phyloP scores from a whole-genome alignment of 1,140 invertebrate species.

The Tetranychus urticae region DNA sequence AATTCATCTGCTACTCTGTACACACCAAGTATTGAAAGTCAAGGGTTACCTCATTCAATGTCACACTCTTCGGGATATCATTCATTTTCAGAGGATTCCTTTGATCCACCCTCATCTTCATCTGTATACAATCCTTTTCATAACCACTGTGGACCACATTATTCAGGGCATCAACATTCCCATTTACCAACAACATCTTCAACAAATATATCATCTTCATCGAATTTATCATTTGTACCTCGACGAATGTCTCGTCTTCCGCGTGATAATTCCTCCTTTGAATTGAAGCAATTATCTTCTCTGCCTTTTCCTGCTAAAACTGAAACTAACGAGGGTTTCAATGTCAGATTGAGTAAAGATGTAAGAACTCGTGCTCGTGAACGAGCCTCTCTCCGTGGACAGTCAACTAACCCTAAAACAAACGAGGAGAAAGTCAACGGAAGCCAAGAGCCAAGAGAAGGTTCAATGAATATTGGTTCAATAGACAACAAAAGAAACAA shows the following conservation, averaged over 20 bases:
- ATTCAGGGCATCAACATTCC: not conserved
- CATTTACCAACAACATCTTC: not conserved
- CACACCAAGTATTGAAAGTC: constrained; percentile 10
- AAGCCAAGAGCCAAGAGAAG: too few relatives aligned
- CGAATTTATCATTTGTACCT: not conserved
- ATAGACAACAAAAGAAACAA: not conserved
- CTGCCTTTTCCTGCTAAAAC: not conserved
- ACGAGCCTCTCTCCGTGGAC: constrained; percentile 2
- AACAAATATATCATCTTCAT: not conserved
- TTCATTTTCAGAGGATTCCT: constrained; percentile 12
- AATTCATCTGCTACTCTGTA: constrained; percentile 11
- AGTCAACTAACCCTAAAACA: not conserved
- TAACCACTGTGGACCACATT: not conserved
- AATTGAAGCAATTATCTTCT: not conserved
- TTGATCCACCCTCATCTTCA: not conserved
- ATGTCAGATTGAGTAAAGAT: not conserved
- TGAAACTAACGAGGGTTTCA: not conserved
- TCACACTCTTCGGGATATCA: constrained; percentile 15
- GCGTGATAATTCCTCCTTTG: not conserved
- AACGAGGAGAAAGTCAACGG: too few relatives aligned
- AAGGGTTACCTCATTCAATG: constrained; percentile 12
- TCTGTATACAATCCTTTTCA: too few relatives aligned
- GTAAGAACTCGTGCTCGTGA: not conserved
- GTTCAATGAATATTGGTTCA: too few relatives aligned
- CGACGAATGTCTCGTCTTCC: not conserved